Evolutionary conservation across 2,113 vertebrate genomes (phyloP).

Genomic region (Halcyon senegalensis): DNA sequence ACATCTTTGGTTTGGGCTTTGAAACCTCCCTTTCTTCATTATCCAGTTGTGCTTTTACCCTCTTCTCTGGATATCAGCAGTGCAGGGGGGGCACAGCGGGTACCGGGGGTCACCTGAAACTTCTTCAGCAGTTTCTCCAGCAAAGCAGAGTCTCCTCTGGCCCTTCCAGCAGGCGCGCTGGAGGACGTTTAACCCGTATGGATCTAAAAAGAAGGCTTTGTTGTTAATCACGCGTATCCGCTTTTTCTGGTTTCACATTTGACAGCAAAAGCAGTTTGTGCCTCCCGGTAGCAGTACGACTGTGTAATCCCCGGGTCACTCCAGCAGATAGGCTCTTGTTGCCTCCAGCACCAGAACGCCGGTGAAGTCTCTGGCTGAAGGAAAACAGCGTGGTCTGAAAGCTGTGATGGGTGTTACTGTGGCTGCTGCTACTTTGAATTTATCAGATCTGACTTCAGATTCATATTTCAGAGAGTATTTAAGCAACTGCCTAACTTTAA

Average conservation of each 20-base stretch:
- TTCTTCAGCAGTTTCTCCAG: neutral
- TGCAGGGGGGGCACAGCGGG: neutral
- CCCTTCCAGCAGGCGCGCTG: neutral
- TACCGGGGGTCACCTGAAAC: neutral
- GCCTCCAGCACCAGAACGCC: neutral
- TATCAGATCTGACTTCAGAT: slow-evolving; percentile 34
- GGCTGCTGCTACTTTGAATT: slow-evolving; percentile 15
- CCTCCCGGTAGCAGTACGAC: neutral
- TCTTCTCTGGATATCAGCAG: neutral
- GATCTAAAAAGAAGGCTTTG: neutral
- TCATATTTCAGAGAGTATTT: slow-evolving; percentile 18
- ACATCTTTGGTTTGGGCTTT: neutral
- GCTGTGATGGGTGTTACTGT: neutral
- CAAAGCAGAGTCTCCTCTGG: neutral
- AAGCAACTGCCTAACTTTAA: slow-evolving; percentile 25
- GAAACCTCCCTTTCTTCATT: neutral
- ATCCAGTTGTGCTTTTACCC: neutral
- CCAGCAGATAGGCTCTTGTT: neutral
- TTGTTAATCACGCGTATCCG: neutral
- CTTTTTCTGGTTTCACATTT: neutral
- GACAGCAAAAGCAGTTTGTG: neutral
- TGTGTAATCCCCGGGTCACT: neutral
- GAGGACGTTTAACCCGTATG: neutral
- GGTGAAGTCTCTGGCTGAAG: neutral
- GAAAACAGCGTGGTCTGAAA: neutral